Percentiles rank a stretch among this genome's conserved stretches.
phyloP scores from a whole-genome alignment of 2,888 invertebrate genomes.

The Elegia similella region DNA sequence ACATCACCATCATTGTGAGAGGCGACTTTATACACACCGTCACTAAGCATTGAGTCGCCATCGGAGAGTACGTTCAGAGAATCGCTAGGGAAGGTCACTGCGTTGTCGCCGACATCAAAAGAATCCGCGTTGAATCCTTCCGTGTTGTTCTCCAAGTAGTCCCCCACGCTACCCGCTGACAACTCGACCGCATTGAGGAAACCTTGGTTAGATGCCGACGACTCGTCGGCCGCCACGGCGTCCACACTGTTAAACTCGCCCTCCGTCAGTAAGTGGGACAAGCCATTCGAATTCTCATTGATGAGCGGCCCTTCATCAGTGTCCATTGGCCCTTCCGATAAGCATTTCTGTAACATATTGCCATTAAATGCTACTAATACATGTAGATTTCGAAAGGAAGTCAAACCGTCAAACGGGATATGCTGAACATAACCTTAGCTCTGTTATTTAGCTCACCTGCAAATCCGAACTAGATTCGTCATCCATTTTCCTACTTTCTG shows the following conservation, averaged over 20 bases:
- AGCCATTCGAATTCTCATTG: slow-evolving; percentile 72
- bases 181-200: slow-evolving; percentile 73
- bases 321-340: slow-evolving; percentile 67
- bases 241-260: slow-evolving; percentile 74
- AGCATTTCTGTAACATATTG: slow-evolving; percentile 57
- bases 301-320: slow-evolving; percentile 72
- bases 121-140: slow-evolving; percentile 60
- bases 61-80: slow-evolving; percentile 64
- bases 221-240: slow-evolving; percentile 65
- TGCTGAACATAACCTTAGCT: slow-evolving; percentile 13
- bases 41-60: slow-evolving; percentile 65
- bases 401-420: neutral
- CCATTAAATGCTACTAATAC: neutral
- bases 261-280: slow-evolving; percentile 71
- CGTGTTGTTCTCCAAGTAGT: slow-evolving; percentile 68
- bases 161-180: slow-evolving; percentile 72
- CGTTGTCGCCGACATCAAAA: slow-evolving; percentile 74
- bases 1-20: slow-evolving; percentile 62
- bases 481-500: slow-evolving; percentile 39
- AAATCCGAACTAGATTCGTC: slow-evolving; percentile 69
- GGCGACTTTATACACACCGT: slow-evolving; percentile 46
- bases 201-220: slow-evolving; percentile 71
- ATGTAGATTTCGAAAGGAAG: neutral
- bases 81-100: slow-evolving; percentile 67
- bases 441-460: slow-evolving; percentile 47